Evolutionary conservation across 2,113 vertebrate genomes (phyloP).

Genomic region (Erythrocercus mccallii): DNA sequence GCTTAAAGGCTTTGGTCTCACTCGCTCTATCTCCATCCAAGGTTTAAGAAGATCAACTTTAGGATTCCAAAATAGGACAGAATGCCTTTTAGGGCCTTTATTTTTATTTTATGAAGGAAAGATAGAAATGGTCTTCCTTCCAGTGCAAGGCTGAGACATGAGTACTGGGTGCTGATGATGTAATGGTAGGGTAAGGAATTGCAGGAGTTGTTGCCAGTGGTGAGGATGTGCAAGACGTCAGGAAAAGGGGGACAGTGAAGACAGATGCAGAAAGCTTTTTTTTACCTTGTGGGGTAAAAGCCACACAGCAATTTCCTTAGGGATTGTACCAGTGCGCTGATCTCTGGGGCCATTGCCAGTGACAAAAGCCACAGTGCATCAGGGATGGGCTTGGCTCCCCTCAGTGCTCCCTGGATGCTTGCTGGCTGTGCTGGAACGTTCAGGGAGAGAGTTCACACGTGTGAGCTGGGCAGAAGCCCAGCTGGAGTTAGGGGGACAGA

Average conservation of each 20-base stretch:
- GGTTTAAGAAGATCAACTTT: constrained; percentile 54
- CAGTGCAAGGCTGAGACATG: background rate
- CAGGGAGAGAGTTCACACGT: background rate
- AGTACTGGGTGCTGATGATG: background rate
- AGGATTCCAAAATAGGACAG: constrained; percentile 58
- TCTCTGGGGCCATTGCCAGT: background rate
- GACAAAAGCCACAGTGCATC: background rate
- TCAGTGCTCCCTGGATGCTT: background rate
- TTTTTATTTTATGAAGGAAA: background rate
- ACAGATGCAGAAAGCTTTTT: background rate
- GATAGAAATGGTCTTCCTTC: background rate
- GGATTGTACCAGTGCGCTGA: background rate
- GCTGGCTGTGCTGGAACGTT: background rate
- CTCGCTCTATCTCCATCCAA: constrained; percentile 3
- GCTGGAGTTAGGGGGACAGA: background rate
- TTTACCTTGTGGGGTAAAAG: background rate
- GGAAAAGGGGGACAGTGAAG: background rate
- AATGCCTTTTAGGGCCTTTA: constrained; percentile 16
- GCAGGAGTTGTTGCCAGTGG: background rate
- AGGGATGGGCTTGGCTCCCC: background rate
- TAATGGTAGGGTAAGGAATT: background rate
- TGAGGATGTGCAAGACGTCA: background rate
- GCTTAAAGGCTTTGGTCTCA: constrained; percentile 57
- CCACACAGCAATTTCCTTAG: background rate
- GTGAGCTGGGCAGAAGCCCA: background rate